Base-by-base conservation (phyloP, 2,797 vertebrate genomes). In the Caiman crocodilus region DNA sequence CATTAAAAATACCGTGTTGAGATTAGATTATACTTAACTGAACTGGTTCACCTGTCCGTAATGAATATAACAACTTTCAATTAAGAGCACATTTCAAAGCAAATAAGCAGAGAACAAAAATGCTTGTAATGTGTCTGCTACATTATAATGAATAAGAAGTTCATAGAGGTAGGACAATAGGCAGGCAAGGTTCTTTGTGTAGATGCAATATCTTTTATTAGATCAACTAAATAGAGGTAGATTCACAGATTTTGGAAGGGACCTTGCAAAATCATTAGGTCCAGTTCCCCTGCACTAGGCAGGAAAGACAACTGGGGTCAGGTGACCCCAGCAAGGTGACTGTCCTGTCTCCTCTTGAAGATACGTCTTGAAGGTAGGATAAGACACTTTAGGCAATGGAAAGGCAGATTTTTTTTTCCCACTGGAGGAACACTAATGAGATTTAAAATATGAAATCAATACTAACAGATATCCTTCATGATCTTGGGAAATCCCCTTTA, bases 11-110 rank as follows among this genome's bases (percentile, higher is more conserved):
- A 7, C 26, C 8, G 2, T 15, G 16, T 42, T 42, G 59, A 55
- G 90, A 59, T 2, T 11, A 20, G 14, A 4, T 85, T 32, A 73
- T 59, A 30, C 14, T 32, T 21, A 32, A 20, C 14, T 77, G 57
- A 77, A 32, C 30, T 2, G 4, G 76, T 84, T 84, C 61, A 20
- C 18, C 11, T 59, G 8, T 25, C 3, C 1, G 9, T 20, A 88
- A 0, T 21, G 20, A 23, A 71, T 21, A 0, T 7, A 0, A 0
- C 1, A 76, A 65, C 26, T 0, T 25, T 20, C 9, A 14, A 15
- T 5, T 67, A 75, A 85, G 30, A 30, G 71, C 5, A 3, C 3
- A 10, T 42, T 35, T 35, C 21, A 35, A 69, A 69, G 6, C 30
- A 71, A 32, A 42, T 50, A 25, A 42, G 18, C 35, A 42, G 30